Evolutionary conservation across 1,140 invertebrate genomes (phyloP).

Genomic region (Apis mellifera): Amel_HAv3.1 CM009938.2:7567001-7567500

Average conservation of each 20-base stretch:
- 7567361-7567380: not conserved
- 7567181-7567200: not conserved
- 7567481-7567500: too few species aligned
- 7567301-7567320: conserved; percentile 48
- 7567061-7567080: conserved; percentile 70
- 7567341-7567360: too few species aligned
- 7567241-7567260: conserved; percentile 36
- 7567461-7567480: too few species aligned
- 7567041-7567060: too few species aligned
- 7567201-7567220: conserved; percentile 18
- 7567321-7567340: not conserved
- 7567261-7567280: conserved; percentile 71
- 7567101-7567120: conserved; percentile 1
- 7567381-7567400: too few species aligned
- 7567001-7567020: not conserved
- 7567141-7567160: conserved; percentile 76
- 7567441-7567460: too few species aligned
- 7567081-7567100: conserved; percentile 79
- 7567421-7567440: too few species aligned
- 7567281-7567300: conserved; percentile 68
- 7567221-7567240: not conserved
- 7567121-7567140: conserved; percentile 78
- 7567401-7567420: too few species aligned
- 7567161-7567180: conserved; percentile 73
- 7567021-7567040: conserved; percentile 6